These are phyloP conservation scores for Heliconius nattereri DNA, from an alignment of 1,140 invertebrate species.

Conservation along the genomic window DNA sequence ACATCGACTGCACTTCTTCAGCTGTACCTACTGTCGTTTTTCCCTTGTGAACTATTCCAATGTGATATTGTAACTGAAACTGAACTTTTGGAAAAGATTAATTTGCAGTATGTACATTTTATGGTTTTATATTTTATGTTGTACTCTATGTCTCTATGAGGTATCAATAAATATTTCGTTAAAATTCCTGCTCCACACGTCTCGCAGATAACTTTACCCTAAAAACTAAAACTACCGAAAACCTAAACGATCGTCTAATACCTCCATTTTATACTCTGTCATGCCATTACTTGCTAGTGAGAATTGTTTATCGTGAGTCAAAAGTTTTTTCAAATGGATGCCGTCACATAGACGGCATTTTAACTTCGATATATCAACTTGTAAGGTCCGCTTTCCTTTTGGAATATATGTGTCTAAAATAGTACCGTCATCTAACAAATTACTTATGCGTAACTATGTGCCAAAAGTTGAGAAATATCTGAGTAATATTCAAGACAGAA, in stretches of 20 bases:
- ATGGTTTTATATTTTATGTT: slow-evolving; percentile 36
- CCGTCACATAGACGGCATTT: slow-evolving; percentile 56
- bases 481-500: slow-evolving; percentile 54
- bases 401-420: slow-evolving; percentile 55
- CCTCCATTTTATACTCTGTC: slow-evolving; percentile 55
- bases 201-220: slow-evolving; percentile 75
- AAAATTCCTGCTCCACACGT: slow-evolving; percentile 72
- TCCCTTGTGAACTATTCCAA: slow-evolving; percentile 49
- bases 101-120: slow-evolving; percentile 50
- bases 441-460: slow-evolving; percentile 53
- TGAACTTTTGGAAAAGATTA: slow-evolving; percentile 50
- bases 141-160: slow-evolving; percentile 60
- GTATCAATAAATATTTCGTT: slow-evolving; percentile 65
- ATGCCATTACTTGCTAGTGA: slow-evolving; percentile 49
- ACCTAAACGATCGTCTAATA: slow-evolving; percentile 36
- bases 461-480: slow-evolving; percentile 42
- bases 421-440: slow-evolving; percentile 28
- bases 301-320: slow-evolving; percentile 46
- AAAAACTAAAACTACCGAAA: too few species aligned
- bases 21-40: slow-evolving; percentile 42
- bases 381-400: slow-evolving; percentile 54
- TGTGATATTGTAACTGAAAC: slow-evolving; percentile 58
- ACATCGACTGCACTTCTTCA: slow-evolving; percentile 54
- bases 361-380: slow-evolving; percentile 60
- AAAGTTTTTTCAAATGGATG: too few species aligned